Evolutionary conservation across 1,140 invertebrate genomes (phyloP), one percentile per base, ranked within the genome.

Genomic region (Platyscapa corneri): DNA sequence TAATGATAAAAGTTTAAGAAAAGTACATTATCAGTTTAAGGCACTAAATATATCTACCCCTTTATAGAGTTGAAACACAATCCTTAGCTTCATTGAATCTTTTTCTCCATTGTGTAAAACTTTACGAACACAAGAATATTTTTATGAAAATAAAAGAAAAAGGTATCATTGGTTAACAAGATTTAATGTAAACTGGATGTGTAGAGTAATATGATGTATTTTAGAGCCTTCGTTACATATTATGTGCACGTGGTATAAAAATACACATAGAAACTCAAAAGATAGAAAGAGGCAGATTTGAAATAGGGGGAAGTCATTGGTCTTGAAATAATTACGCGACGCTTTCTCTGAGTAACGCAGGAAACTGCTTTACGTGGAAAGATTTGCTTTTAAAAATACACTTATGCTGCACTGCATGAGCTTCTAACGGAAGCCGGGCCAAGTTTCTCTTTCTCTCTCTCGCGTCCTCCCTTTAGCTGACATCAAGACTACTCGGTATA

Each of bases 331-430:
- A 89, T 87, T 88, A 79, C 34, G 37, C 74, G n/a, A 53, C 74
- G 39, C 34, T 64, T 65, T 60, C 76, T 74, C 56, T 46, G 76
- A 81, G 67, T 67, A 14, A 27, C 16, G 12, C 64, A n/a, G 80
- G 49, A 80, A 80, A 80, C 83, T 74, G 82, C 77, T 87, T 87
- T 88, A 87, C 86, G 86, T 79, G 70, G 88, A 89, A 88, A 87
- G 85, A 88, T 88, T 88, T 79, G 85, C 87, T 89, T 90, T 90
- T 90, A 90, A 90, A 90, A 90, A 90, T 90, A 90, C 85, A 86
- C 86, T 85, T 75, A 79, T 77, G 67, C 79, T 78, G 83, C 86
- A 84, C 82, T 72, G 75, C 87, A 39, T 37, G 53, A 56, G 80
- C 84, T 72, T 86, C 80, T 87, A 87, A 87, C 87, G 86, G 85